A percentile compares a stretch with the other conserved stretches of the same genome.
Conservation (phyloP, 2,797 vertebrate species). For the Sparidentex hasta region DNA sequence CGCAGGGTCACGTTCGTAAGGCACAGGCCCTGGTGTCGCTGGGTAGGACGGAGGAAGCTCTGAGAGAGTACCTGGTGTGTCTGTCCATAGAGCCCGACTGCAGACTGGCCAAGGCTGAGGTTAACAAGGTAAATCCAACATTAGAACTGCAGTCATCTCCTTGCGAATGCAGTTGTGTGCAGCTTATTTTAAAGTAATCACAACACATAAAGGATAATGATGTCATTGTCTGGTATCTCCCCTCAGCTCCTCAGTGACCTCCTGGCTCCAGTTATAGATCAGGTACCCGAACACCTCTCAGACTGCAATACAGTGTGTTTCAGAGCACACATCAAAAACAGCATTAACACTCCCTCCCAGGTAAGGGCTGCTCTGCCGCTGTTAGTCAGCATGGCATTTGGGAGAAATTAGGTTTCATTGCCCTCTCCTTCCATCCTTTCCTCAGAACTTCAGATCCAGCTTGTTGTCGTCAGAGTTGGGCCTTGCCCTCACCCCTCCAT, state of each 20-base stretch:
- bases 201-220: background rate
- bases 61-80: conserved; percentile 92
- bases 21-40: conserved; percentile 90
- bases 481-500: background rate
- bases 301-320: conserved; percentile 87
- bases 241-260: conserved; percentile 91
- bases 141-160: too few relatives aligned
- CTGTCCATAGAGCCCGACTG: conserved; percentile 90
- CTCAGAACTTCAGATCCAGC: conserved; percentile 44
- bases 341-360: conserved; percentile 60
- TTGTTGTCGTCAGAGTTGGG: conserved; percentile 22
- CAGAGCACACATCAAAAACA: conserved; percentile 89
- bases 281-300: conserved; percentile 89
- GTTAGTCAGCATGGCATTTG: too few relatives aligned
- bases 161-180: background rate
- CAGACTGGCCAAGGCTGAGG: conserved; percentile 88
- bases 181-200: too few relatives aligned
- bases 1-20: conserved; percentile 91
- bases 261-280: conserved; percentile 88
- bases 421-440: background rate
- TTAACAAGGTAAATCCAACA: conserved; percentile 84
- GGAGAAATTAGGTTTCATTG: background rate
- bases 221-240: conserved; percentile 5
- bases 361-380: conserved; percentile 37
- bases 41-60: conserved; percentile 90